phyloP scores from a whole-genome alignment of 2,797 vertebrate species.

The Cyclura pinguis region DNA sequence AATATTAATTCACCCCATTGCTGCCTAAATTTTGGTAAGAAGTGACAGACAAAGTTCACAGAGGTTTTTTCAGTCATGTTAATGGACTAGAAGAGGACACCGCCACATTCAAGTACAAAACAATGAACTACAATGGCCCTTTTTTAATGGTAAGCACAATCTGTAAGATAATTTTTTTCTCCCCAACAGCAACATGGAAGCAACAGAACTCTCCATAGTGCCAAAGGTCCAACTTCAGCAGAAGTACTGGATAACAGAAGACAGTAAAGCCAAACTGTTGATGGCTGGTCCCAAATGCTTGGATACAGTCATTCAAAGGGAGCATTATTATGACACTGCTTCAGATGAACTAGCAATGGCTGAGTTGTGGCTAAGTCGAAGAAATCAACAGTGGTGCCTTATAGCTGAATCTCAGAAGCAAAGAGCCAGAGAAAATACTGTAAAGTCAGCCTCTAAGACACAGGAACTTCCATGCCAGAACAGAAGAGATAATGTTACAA shows the following conservation, averaged over 20 bases:
- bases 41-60: neutral
- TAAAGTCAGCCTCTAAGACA: neutral
- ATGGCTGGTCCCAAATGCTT: constrained; percentile 38
- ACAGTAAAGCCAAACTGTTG: constrained; percentile 46
- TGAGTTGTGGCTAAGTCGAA: constrained; percentile 63
- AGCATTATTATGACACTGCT: constrained; percentile 66
- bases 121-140: too few relatives aligned
- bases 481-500: neutral
- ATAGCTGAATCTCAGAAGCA: constrained; percentile 35
- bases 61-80: neutral
- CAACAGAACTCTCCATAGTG: neutral
- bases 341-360: constrained; percentile 58
- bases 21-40: neutral
- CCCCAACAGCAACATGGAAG: constrained; percentile 38
- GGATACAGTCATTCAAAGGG: constrained; percentile 36
- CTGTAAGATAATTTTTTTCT: neutral
- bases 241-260: constrained; percentile 54
- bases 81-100: neutral
- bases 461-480: neutral
- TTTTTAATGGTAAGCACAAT: neutral
- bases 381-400: constrained; percentile 53
- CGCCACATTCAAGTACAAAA: neutral
- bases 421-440: neutral
- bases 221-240: constrained; percentile 59
- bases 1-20: neutral